Percentiles rank a stretch among this genome's conserved stretches.
Conservation (phyloP, 2,888 invertebrate species). For the Allolobophora icterica region DNA sequence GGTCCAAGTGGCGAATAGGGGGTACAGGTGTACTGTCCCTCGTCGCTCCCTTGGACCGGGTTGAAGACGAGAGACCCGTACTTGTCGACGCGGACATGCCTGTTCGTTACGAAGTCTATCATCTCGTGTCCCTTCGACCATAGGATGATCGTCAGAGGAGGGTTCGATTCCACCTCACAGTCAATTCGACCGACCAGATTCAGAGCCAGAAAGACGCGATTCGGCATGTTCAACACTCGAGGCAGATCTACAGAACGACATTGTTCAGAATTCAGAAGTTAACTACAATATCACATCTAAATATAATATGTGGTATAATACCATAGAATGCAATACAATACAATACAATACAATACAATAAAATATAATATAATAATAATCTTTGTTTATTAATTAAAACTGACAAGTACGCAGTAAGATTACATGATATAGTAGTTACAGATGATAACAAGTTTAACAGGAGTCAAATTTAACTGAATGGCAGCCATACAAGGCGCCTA, state of each 20-base stretch:
- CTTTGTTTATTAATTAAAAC: too few relatives aligned
- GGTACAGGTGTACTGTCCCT: conserved; percentile 91
- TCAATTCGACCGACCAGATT: conserved; percentile 84
- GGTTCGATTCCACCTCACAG: conserved; percentile 95
- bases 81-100: conserved; percentile 41
- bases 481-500: too few relatives aligned
- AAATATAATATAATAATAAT: too few relatives aligned
- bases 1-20: conserved; percentile 94
- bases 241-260: conserved; percentile 80
- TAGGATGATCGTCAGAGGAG: conserved; percentile 90
- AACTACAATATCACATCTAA: too few relatives aligned
- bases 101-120: conserved; percentile 37
- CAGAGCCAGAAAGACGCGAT: conserved; percentile 90
- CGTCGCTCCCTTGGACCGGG: conserved; percentile 84
- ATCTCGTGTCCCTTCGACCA: conserved; percentile 94
- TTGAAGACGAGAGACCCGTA: conserved; percentile 46
- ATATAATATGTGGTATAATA: too few relatives aligned
- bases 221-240: conserved; percentile 92
- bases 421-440: too few relatives aligned
- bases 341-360: too few relatives aligned
- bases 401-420: too few relatives aligned
- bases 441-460: too few relatives aligned
- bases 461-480: too few relatives aligned
- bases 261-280: too few relatives aligned
- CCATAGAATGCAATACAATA: too few relatives aligned